Evolutionary conservation across 2,797 vertebrate genomes (phyloP), one percentile per base, ranked within the genome.

Genomic region (Vultur gryphus): DNA sequence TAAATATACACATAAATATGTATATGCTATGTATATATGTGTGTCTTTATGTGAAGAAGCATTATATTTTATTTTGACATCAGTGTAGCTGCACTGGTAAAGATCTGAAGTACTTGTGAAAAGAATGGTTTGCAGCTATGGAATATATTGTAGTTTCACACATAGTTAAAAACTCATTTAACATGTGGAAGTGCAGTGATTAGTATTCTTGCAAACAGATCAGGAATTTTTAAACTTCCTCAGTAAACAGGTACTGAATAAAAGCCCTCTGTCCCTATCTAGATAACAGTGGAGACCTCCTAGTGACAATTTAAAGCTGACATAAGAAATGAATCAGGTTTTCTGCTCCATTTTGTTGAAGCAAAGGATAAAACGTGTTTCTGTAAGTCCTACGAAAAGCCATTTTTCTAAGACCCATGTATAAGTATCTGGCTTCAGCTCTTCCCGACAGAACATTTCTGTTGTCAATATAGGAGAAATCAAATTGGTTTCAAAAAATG

Each of bases 1-100:
- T 3, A 37, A 70, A 41, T 11, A 23, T 3, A 84, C 11, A 29
- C 16, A 33, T 0, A 71, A 5, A 26, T 16, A 43, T 4, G 6
- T 16, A 26, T 24, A 15, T 25, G 37, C 12, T 59, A n/a, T 17
- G 17, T n/a, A 16, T 35, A 8, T 28, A 7, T n/a, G 25, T 25
- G 24, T 59, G 12, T 35, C 28, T 37, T 29, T 25, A 11, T 8
- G 25, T 18, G 37, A 6, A 48, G 67, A n/a, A 33, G 33, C 37
- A 24, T 26, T 59, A 0, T 12, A 21, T 51, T 88, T 79, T 39
- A 28, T 57, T 83, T 20, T 70, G 15, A 31, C 26, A 51, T 4
- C 49, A 43, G 48, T 72, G 80, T 20, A 73, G 48, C 48, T 39
- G 48, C 70, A n/a, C n/a, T 58, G 64, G n/a, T 13, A 21, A 55